These are phyloP conservation scores for Acronicta alni DNA, from an alignment of 2,888 invertebrate genomes.

Conservation along the genomic window DNA sequence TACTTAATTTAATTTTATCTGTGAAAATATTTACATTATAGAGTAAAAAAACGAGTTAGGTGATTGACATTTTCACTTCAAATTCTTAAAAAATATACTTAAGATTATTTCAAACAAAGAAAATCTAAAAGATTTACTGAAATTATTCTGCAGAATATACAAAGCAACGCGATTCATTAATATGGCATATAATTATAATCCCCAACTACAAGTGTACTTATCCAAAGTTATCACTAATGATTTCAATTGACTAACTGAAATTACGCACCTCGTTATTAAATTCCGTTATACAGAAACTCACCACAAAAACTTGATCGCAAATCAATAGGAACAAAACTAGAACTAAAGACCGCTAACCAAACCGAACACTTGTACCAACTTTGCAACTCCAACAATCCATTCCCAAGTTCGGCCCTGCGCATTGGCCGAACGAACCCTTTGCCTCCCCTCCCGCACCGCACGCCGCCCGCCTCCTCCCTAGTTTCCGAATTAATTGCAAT, in stretches of 20 bases:
- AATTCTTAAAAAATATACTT: too few species aligned
- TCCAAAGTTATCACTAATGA: too few species aligned
- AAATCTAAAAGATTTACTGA: too few species aligned
- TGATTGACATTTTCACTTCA: too few species aligned
- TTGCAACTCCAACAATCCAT: conserved; percentile 77
- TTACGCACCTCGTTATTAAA: conserved; percentile 30
- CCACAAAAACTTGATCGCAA: conserved; percentile 59
- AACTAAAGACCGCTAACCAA: conserved; percentile 74
- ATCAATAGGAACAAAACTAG: conserved; percentile 68
- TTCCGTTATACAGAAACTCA: conserved; percentile 45
- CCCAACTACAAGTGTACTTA: too few species aligned
- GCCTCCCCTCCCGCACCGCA: conserved; percentile 62
- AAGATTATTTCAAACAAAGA: too few species aligned
- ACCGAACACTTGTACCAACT: conserved; percentile 73
- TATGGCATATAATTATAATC: too few species aligned
- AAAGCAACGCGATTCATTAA: too few species aligned
- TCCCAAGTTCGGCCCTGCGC: conserved; percentile 83
- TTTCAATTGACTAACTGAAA: conserved; percentile 21
- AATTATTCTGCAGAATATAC: too few species aligned
- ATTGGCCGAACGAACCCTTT: conserved; percentile 83
- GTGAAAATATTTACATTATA: too few species aligned
- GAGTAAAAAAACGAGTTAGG: too few species aligned
- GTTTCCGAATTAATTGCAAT: conserved; percentile 89
- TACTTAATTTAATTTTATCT: too few species aligned
- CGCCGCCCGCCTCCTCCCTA: conserved; percentile 63